Evolutionary conservation across 2,797 vertebrate genomes (phyloP).

Genomic region (Enteromius argenteus): DNA sequence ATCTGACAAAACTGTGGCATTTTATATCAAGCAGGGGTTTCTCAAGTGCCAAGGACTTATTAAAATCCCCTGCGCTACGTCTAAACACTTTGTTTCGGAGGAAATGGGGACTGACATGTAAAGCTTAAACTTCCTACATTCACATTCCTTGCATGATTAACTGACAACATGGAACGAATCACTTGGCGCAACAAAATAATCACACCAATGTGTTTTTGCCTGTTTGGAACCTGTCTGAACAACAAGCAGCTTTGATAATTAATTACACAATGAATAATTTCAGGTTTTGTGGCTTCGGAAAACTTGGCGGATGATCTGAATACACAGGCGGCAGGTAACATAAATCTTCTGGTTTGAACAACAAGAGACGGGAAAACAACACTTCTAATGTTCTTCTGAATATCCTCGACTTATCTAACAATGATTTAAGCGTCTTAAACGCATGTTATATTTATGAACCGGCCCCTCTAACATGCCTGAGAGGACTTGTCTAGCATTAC

Average conservation of each 20-base stretch:
- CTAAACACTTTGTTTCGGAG: constrained; percentile 32
- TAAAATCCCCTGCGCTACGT: constrained; percentile 17
- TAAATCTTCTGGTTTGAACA: constrained; percentile 57
- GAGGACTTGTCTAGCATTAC: constrained; percentile 77
- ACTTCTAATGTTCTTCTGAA: constrained; percentile 60
- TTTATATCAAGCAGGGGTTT: constrained; percentile 55
- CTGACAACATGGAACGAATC: constrained; percentile 50
- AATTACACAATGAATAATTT: constrained; percentile 73
- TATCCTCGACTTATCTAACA: constrained; percentile 75
- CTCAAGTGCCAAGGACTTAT: constrained; percentile 28
- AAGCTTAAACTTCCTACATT: constrained; percentile 42
- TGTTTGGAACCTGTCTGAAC: constrained; percentile 59
- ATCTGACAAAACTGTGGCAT: constrained; percentile 74
- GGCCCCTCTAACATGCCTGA: constrained; percentile 71
- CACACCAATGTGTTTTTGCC: constrained; percentile 22
- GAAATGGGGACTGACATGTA: constrained; percentile 44
- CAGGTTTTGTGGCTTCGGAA: constrained; percentile 66
- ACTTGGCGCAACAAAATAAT: constrained; percentile 42
- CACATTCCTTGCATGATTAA: constrained; percentile 54
- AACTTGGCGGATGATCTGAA: constrained; percentile 68
- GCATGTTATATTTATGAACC: constrained; percentile 69
- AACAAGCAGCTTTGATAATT: constrained; percentile 66
- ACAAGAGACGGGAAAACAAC: constrained; percentile 58
- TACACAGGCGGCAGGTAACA: constrained; percentile 69
- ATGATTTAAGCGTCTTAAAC: constrained; percentile 76